phyloP scores from a whole-genome alignment of 2,113 vertebrate genomes.

The Mellivora capensis region DNA sequence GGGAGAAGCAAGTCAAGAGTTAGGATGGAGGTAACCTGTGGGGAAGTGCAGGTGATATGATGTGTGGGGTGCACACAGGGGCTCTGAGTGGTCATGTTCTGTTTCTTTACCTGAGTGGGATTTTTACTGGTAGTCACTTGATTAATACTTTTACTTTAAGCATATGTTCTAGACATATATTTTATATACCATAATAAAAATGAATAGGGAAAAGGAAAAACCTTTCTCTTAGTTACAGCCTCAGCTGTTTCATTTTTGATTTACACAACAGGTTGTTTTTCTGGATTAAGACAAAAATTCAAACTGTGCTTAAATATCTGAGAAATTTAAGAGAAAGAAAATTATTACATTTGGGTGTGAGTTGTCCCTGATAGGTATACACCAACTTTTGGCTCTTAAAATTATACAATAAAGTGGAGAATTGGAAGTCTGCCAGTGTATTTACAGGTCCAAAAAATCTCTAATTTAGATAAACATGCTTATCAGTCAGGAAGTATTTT shows the following conservation, averaged over 20 bases:
- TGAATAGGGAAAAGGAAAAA: not conserved
- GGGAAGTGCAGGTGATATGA: not conserved
- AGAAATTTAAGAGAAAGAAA: not conserved
- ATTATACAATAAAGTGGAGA: not conserved
- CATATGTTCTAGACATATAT: not conserved
- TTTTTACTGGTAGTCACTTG: not conserved
- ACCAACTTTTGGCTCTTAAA: slow-evolving; percentile 32
- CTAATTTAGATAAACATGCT: slow-evolving; percentile 31
- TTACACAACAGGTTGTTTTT: not conserved
- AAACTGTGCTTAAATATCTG: not conserved
- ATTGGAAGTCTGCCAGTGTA: not conserved
- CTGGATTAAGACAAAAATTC: not conserved
- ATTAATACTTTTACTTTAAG: not conserved
- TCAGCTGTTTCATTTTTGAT: not conserved
- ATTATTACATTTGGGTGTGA: not conserved
- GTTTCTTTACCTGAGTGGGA: not conserved
- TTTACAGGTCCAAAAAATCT: not conserved
- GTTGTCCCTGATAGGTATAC: not conserved
- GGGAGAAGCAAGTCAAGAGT: not conserved
- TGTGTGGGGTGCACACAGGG: no score
- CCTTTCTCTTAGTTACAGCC: not conserved
- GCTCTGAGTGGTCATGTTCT: not conserved
- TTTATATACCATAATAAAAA: not conserved
- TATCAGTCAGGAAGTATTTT: not conserved
- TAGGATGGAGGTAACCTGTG: not conserved